A percentile compares a stretch with the other conserved stretches of the same genome.
phyloP scores from a whole-genome alignment of 1,140 invertebrate species.

The Camponotus pennsylvanicus region DNA sequence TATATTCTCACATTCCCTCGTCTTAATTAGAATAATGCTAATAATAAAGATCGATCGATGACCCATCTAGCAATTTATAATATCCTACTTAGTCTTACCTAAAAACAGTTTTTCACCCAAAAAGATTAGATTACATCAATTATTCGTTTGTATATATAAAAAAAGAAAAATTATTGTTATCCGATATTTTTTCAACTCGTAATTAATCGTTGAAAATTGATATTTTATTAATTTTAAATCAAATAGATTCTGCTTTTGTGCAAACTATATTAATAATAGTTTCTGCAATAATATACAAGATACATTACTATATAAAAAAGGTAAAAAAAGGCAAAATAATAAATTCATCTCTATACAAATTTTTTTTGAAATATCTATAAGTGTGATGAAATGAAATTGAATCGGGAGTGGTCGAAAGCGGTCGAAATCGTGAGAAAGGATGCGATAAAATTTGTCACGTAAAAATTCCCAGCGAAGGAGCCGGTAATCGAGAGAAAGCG shows the following conservation, averaged over 20 bases:
- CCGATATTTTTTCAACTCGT: neutral
- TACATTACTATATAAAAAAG: neutral
- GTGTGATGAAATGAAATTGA: neutral
- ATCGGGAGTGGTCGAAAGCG: slow-evolving; percentile 1
- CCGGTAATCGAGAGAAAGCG: slow-evolving; percentile 17
- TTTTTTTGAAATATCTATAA: neutral
- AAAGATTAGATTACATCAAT: neutral
- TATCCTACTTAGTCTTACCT: neutral
- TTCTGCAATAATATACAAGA: neutral
- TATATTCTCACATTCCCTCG: slow-evolving; percentile 2
- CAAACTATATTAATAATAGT: neutral
- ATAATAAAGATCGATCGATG: slow-evolving; percentile 46
- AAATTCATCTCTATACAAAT: neutral
- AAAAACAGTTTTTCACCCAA: too few species aligned
- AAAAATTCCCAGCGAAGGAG: slow-evolving; percentile 30
- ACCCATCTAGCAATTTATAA: slow-evolving; percentile 24
- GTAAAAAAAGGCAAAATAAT: neutral
- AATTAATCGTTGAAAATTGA: neutral
- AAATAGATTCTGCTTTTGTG: neutral
- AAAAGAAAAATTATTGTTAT: neutral
- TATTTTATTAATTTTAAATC: neutral
- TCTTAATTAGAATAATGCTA: slow-evolving; percentile 20
- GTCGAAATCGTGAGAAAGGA: slow-evolving; percentile 26
- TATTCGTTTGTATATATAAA: neutral
- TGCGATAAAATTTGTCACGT: neutral